A percentile compares a stretch with the other conserved stretches of the same genome.
phyloP scores from a whole-genome alignment of 2,113 vertebrate species.

The Laticauda laticaudata region DNA sequence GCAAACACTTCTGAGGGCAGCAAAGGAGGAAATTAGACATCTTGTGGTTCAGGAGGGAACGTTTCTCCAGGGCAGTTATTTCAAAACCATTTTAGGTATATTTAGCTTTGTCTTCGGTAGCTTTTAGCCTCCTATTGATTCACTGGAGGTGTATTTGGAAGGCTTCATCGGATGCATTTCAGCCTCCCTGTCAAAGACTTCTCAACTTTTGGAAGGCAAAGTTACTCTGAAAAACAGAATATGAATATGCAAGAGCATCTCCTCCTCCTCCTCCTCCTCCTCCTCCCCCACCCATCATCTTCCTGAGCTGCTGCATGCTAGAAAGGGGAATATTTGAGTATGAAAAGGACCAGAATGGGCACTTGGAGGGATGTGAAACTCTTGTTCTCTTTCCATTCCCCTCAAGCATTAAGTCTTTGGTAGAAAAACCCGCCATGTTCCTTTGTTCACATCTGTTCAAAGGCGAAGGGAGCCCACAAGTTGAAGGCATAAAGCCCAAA shows the following conservation, averaged over 20 bases:
- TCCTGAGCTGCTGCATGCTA: neutral
- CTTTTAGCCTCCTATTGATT: neutral
- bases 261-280: no score
- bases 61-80: neutral
- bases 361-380: no score
- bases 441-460: neutral
- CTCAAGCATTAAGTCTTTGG: neutral
- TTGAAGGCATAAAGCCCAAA: conserved; percentile 3
- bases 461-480: neutral
- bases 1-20: neutral
- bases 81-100: neutral
- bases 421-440: neutral
- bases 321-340: neutral
- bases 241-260: neutral
- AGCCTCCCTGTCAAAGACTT: neutral
- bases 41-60: neutral
- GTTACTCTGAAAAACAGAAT: no score
- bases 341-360: neutral
- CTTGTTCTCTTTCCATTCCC: neutral
- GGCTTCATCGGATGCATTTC: neutral
- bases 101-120: neutral
- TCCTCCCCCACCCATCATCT: neutral
- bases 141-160: neutral
- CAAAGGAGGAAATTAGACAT: neutral
- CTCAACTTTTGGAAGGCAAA: neutral